phyloP scores from a whole-genome alignment of 2,797 vertebrate species.

The Sebastes kiyomatsui region DNA sequence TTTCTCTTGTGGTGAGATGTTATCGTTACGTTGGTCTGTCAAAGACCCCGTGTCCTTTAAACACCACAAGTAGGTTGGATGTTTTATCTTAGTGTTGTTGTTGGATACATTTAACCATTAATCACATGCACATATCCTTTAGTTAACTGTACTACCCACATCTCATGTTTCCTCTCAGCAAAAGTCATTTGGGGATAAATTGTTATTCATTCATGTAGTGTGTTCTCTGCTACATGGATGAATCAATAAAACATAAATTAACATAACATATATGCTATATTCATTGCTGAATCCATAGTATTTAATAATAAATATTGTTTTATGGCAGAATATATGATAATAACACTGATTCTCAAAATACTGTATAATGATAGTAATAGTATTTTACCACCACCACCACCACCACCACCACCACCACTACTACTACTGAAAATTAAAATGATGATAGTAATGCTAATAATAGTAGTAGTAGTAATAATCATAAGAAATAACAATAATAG shows the following conservation, averaged over 20 bases:
- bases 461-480: too few species aligned
- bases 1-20: conserved; percentile 58
- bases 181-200: neutral
- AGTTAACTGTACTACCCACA: neutral
- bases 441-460: neutral
- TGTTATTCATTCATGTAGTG: neutral
- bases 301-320: neutral
- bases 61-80: conserved; percentile 14
- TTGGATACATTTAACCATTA: neutral
- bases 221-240: neutral
- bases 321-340: neutral
- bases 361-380: neutral
- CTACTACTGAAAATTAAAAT: neutral
- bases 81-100: neutral
- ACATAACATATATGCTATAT: neutral
- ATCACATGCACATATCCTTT: neutral
- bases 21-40: neutral
- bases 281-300: neutral
- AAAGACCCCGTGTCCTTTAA: conserved; percentile 26
- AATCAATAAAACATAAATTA: neutral
- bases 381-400: neutral
- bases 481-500: too few species aligned
- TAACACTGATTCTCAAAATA: neutral
- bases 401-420: neutral
- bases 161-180: neutral